phyloP scores from a whole-genome alignment of 2,888 invertebrate species.

The Drosophila atripex region DNA sequence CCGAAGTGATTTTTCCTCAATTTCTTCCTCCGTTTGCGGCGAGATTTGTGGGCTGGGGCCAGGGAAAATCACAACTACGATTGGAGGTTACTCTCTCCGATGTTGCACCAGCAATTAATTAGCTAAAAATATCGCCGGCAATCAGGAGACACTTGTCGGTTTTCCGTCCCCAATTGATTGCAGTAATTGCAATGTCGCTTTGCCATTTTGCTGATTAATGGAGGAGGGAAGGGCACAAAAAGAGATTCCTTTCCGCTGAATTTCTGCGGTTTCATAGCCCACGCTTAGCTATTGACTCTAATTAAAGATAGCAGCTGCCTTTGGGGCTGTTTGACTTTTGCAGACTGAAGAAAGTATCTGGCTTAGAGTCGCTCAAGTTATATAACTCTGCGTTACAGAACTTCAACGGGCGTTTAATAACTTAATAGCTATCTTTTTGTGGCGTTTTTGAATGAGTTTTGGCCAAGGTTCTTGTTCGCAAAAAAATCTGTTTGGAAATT shows the following conservation, averaged over 20 bases:
- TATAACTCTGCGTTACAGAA: neutral
- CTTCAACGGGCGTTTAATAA: neutral
- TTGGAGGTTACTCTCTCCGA: slow-evolving; percentile 12
- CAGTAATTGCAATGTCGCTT: slow-evolving; percentile 35
- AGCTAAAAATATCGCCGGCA: slow-evolving; percentile 50
- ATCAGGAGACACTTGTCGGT: slow-evolving; percentile 57
- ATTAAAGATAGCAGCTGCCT: neutral
- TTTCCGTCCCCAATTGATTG: slow-evolving; percentile 35
- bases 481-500: slow-evolving; percentile 36
- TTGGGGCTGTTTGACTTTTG: neutral
- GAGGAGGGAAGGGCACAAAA: neutral
- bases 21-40: neutral
- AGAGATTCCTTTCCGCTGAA: neutral
- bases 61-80: slow-evolving; percentile 1
- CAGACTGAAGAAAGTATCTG: neutral
- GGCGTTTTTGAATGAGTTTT: slow-evolving; percentile 11
- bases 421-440: slow-evolving; percentile 6
- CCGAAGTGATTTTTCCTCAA: slow-evolving; percentile 13
- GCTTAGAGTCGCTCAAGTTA: neutral
- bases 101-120: slow-evolving; percentile 43
- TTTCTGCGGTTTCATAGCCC: slow-evolving; percentile 6
- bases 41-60: neutral
- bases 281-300: neutral
- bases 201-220: slow-evolving; percentile 13
- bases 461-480: slow-evolving; percentile 54